Evolutionary conservation across 1,140 invertebrate genomes (phyloP).

Genomic region (Dendroctonus ponderosae): DNA sequence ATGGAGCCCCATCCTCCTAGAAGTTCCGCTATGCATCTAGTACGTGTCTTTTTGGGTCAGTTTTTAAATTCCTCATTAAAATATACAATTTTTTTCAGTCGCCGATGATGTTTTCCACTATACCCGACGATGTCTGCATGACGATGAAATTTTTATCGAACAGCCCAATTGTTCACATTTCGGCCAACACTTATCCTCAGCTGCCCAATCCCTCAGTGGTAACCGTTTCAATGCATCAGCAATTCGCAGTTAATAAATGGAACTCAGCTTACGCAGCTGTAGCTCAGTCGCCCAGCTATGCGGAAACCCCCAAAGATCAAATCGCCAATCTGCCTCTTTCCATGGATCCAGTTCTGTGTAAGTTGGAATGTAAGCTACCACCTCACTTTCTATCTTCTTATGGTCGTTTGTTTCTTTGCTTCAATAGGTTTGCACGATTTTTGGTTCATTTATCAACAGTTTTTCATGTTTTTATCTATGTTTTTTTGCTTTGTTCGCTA

Average conservation of each 20-base stretch:
- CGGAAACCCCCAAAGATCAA: constrained; percentile 57
- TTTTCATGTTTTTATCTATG: no score
- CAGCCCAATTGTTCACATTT: constrained; percentile 94
- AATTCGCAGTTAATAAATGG: constrained; percentile 97
- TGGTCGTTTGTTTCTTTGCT: no score
- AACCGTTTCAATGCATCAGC: constrained; percentile 94
- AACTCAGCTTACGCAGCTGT: constrained; percentile 75
- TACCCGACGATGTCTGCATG: constrained; percentile 97
- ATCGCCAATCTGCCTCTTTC: constrained; percentile 85
- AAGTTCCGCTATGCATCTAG: constrained; percentile 96
- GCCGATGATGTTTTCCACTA: constrained; percentile 96
- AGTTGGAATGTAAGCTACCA: constrained; percentile 48
- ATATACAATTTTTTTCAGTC: constrained; percentile 60
- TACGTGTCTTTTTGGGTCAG: constrained; percentile 60
- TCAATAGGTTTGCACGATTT: no score
- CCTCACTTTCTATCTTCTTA: neutral
- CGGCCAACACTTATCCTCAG: constrained; percentile 96
- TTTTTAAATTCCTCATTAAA: no score
- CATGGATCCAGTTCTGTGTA: constrained; percentile 93
- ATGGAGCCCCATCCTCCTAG: constrained; percentile 97
- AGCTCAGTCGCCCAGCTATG: constrained; percentile 79
- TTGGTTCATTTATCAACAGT: no score
- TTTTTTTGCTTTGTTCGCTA: no score
- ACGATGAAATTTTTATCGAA: constrained; percentile 98
- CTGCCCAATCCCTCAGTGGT: constrained; percentile 90